Percentiles rank a stretch among this genome's conserved stretches.
Conservation (phyloP, 1,140 invertebrate species). For the Pseudomyrmex sp. region DNA sequence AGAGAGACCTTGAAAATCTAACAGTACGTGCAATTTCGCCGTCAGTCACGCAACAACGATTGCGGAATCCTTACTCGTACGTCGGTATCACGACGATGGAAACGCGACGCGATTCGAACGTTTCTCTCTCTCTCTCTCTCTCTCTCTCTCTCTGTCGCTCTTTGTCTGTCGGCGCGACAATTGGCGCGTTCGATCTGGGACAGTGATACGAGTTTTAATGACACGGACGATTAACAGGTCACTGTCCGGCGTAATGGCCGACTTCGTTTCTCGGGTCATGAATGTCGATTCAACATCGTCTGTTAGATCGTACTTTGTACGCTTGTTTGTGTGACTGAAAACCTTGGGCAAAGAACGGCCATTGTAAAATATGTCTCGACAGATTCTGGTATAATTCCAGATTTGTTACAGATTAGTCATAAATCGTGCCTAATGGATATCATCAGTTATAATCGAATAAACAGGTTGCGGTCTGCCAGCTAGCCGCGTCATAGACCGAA, state of each 20-base stretch:
- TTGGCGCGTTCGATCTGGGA: conserved; percentile 45
- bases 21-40: conserved; percentile 65
- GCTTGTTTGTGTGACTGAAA: background rate
- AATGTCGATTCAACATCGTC: background rate
- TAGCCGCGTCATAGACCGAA: background rate
- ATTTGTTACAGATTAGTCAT: conserved; percentile 60
- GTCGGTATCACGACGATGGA: conserved; percentile 16
- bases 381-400: conserved; percentile 51
- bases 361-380: background rate
- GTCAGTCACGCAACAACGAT: conserved; percentile 60
- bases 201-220: conserved; percentile 35
- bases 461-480: conserved; percentile 3
- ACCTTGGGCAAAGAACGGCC: background rate
- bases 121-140: background rate
- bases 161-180: background rate
- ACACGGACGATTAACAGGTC: conserved; percentile 42
- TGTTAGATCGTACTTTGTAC: conserved; percentile 39
- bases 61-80: conserved; percentile 48
- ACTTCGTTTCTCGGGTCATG: background rate
- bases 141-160: too few species aligned
- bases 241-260: conserved; percentile 36
- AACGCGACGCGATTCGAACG: conserved; percentile 42
- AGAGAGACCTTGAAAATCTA: conserved; percentile 64
- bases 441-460: conserved; percentile 21
- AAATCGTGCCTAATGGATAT: background rate